A percentile compares a stretch with the other conserved stretches of the same genome.
These are phyloP conservation scores for Pseudopipra pipra DNA, from an alignment of 2,113 vertebrate genomes.

Conservation along the genomic window DNA sequence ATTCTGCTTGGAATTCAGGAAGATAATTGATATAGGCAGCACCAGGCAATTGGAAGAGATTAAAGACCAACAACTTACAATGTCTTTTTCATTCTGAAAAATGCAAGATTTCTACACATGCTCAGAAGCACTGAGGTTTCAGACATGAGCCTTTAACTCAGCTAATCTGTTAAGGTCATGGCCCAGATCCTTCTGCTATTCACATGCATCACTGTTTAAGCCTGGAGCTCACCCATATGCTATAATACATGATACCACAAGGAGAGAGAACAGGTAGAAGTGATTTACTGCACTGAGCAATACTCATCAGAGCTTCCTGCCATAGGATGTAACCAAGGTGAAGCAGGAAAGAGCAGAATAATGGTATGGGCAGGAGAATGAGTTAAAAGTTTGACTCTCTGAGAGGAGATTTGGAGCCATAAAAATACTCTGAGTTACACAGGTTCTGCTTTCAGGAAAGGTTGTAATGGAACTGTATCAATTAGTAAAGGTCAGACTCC, in stretches of 20 bases:
- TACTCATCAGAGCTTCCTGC: neutral
- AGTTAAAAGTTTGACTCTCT: neutral
- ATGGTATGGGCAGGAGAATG: neutral
- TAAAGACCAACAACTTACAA: neutral
- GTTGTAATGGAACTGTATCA: neutral
- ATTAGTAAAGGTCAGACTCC: neutral
- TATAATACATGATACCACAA: rapidly evolving
- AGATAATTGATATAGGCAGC: neutral
- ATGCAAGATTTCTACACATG: neutral
- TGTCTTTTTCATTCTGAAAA: neutral
- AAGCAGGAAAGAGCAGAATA: neutral
- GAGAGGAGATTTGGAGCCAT: neutral
- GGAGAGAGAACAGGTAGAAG: neutral
- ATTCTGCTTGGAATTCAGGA: neutral
- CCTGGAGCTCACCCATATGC: neutral
- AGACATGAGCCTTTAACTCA: neutral
- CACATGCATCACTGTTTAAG: neutral
- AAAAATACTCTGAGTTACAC: neutral
- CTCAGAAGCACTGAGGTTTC: neutral
- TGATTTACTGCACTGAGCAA: neutral
- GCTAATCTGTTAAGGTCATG: neutral
- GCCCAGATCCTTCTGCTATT: neutral
- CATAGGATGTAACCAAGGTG: neutral
- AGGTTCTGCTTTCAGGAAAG: neutral
- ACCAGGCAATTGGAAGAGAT: neutral